These are phyloP conservation scores for Drosophila nigrodunni DNA, from an alignment of 1,140 invertebrate genomes.

Conservation along the genomic window DNA sequence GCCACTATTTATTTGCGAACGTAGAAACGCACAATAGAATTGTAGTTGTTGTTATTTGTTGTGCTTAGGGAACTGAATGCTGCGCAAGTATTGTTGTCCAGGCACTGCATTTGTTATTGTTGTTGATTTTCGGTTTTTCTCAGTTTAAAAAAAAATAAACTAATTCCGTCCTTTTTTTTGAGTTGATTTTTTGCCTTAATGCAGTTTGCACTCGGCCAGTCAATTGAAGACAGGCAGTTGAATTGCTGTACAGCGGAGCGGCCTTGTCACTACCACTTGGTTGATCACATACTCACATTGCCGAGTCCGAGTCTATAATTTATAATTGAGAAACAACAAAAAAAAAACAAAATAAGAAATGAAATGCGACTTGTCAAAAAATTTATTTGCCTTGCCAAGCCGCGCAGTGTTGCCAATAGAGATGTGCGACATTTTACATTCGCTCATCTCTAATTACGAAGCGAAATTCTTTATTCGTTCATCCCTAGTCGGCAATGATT, in stretches of 20 bases:
- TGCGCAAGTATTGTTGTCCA: constrained; percentile 20
- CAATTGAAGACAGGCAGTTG: constrained; percentile 33
- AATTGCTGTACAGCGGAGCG: constrained; percentile 28
- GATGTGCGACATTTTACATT: constrained; percentile 43
- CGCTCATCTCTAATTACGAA: constrained; percentile 37
- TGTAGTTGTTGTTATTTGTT: constrained; percentile 34
- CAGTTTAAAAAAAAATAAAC: not conserved
- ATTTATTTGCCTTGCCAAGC: constrained; percentile 47
- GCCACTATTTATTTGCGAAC: constrained; percentile 35
- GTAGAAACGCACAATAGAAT: constrained; percentile 21
- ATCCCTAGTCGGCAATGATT: constrained; percentile 40
- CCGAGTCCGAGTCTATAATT: constrained; percentile 22
- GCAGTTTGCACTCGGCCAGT: constrained; percentile 30
- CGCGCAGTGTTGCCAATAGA: constrained; percentile 50
- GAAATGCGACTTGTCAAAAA: constrained; percentile 46
- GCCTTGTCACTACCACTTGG: constrained; percentile 30
- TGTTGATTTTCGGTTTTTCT: not conserved
- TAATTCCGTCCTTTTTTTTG: not conserved
- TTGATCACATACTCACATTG: constrained; percentile 22
- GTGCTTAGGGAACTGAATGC: constrained; percentile 29
- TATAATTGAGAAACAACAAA: constrained; percentile 19
- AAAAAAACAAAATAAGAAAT: constrained; percentile 7
- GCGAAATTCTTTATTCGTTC: constrained; percentile 22
- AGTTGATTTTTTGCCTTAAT: constrained; percentile 41
- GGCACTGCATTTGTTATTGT: constrained; percentile 26